Evolutionary conservation across 2,113 vertebrate species (phyloP), one percentile per base, ranked within the genome.

Genomic region (Campylorhamphus procurvoides): DNA sequence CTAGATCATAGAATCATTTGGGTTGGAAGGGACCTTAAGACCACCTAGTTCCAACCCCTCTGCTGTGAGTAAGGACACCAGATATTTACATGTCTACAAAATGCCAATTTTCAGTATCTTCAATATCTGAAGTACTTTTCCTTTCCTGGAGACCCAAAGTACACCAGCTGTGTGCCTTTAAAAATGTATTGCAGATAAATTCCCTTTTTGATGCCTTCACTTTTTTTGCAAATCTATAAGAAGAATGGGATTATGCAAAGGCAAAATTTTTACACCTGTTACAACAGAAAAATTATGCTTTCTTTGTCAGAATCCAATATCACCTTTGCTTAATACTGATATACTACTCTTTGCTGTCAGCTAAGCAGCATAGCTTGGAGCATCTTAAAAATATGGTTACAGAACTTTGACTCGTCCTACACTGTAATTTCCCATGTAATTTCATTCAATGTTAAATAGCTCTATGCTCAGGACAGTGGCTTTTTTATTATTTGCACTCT

Each of bases 391-490:
- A 90, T 68, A 84, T 29, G 17, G 67, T 63, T 79, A 93, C 35
- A 55, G 50, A 59, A 66, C 71, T 69, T 77, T 93, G 56, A 93
- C 66, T 31, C 66, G 56, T 93, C 75, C 66, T 74, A 74, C 39
- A 68, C 18, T 68, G 33, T 81, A 87, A 91, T 78, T 93, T 82
- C 58, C 49, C n/a, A 40, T 64, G 53, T 71, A 68, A 88, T 60
- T 95, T 90, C 33, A 60, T 42, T 89, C 63, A 72, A 91, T 96
- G 95, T 95, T 74, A 94, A 92, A 87, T 75, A 94, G 35, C 12
- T 77, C 56, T 94, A 15, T 87, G 67, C 55, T 91, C 71, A 92
- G 66, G 39, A 89, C 35, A 56, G 3, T 89, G 79, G 53, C 13
- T 75, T 94, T 94, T 95, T 90, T 88, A 64, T 86, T 92, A 64